Percentiles rank a stretch among this genome's conserved stretches.
Evolutionary conservation across 2,113 vertebrate species (phyloP).

Genomic region (Neogale vison): DNA sequence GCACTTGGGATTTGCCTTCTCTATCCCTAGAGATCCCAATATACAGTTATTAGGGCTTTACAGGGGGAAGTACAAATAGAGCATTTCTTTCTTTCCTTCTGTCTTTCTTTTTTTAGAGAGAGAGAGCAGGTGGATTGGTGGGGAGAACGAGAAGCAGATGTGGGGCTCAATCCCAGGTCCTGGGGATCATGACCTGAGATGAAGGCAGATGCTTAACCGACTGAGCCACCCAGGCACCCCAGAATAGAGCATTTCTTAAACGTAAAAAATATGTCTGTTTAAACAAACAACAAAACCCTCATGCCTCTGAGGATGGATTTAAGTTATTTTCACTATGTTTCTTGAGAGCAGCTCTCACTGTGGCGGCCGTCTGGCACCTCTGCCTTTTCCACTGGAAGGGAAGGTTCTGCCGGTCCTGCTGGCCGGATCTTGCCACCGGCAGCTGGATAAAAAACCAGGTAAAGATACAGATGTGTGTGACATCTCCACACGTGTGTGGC

Average conservation of each 20-base stretch:
- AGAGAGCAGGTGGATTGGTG: too few species aligned
- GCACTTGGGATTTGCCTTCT: neutral
- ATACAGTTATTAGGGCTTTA: neutral
- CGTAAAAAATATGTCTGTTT: neutral
- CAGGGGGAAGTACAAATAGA: neutral
- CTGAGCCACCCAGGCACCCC: too few species aligned
- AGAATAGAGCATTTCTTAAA: neutral
- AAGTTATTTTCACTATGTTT: neutral
- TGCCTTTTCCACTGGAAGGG: neutral
- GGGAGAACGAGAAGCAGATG: too few species aligned
- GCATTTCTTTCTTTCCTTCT: too few species aligned
- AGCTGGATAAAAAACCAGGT: neutral
- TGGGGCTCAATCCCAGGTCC: too few species aligned
- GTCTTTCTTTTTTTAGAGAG: too few species aligned
- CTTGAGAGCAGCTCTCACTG: neutral
- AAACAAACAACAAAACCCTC: neutral
- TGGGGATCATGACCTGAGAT: too few species aligned
- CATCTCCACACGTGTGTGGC: rapidly evolving
- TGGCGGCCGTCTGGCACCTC: neutral
- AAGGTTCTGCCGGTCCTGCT: neutral
- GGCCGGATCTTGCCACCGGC: neutral
- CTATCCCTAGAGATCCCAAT: neutral
- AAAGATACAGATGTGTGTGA: rapidly evolving
- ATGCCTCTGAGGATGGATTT: neutral
- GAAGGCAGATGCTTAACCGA: too few species aligned